These are phyloP conservation scores for Teleiodes luculella DNA, from an alignment of 2,888 invertebrate genomes.

Conservation along the genomic window DNA sequence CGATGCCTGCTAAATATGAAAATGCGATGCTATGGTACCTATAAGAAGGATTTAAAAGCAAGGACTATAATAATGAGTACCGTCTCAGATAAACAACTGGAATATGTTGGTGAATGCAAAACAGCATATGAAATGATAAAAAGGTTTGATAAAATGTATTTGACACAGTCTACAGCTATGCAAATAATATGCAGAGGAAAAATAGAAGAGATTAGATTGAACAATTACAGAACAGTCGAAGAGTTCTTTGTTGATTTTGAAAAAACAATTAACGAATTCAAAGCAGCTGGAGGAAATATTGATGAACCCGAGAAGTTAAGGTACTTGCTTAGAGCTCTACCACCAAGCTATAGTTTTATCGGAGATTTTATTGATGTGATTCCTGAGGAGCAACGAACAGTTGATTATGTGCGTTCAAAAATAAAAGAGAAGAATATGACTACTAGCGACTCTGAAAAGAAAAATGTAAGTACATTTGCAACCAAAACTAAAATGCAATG, in stretches of 20 bases:
- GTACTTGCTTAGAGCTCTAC: constrained; percentile 19
- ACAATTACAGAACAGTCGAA: constrained; percentile 22
- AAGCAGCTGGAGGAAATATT: constrained; percentile 16
- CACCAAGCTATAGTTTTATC: constrained; percentile 16
- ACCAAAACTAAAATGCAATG: constrained; percentile 23
- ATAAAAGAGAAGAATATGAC: constrained; percentile 17
- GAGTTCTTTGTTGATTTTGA: constrained; percentile 26
- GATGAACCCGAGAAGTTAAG: constrained; percentile 20
- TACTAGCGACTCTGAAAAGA: no score
- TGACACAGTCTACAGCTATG: constrained; percentile 26
- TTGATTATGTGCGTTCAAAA: constrained; percentile 20
- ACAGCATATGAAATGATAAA: constrained; percentile 21
- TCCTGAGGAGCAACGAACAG: constrained; percentile 14
- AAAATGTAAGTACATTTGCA: constrained; percentile 25
- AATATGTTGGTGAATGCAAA: constrained; percentile 23
- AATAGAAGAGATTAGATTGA: constrained; percentile 25
- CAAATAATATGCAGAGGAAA: constrained; percentile 28
- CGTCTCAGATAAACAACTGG: constrained; percentile 26
- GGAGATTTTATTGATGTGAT: constrained; percentile 20
- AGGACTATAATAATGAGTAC: no score
- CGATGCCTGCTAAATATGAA: constrained; percentile 6
- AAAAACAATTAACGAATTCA: constrained; percentile 23
- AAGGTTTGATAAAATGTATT: constrained; percentile 28
- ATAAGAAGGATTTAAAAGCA: constrained; percentile 24
- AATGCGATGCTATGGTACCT: no score